Conservation (phyloP, 2,888 invertebrate genomes). For the Pristionchus fissidentatus region DNA sequence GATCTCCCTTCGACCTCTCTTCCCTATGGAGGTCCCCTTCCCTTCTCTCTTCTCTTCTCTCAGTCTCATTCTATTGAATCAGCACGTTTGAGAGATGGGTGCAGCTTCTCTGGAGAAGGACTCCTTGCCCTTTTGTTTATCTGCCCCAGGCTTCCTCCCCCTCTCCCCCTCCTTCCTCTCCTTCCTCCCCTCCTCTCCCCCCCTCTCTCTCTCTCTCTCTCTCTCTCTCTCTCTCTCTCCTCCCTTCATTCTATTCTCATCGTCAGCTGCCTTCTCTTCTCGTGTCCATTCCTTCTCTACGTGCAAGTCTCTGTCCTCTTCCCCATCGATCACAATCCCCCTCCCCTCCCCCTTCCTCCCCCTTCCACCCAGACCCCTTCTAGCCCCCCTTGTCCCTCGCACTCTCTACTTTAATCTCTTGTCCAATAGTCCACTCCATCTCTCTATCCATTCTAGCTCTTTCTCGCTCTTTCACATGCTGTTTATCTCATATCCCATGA, state of each 20-base stretch:
- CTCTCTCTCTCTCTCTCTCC: background rate
- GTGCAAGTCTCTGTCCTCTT: constrained; percentile 6
- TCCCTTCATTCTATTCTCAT: constrained; percentile 12
- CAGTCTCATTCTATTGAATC: background rate
- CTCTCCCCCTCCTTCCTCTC: background rate
- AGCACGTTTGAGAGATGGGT: too few relatives aligned
- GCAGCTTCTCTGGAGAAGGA: too few relatives aligned
- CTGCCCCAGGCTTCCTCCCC: background rate
- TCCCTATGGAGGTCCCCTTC: background rate
- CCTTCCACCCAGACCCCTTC: background rate
- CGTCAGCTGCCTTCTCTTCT: constrained; percentile 31
- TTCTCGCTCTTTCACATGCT: too few relatives aligned
- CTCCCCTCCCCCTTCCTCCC: background rate
- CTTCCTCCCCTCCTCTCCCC: constrained; percentile 4
- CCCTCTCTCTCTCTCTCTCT: background rate
- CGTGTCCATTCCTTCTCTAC: constrained; percentile 31
- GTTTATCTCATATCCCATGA: too few relatives aligned
- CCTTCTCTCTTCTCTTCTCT: background rate
- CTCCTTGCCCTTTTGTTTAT: too few relatives aligned
- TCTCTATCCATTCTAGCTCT: background rate
- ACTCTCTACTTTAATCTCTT: too few relatives aligned
- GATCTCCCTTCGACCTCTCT: background rate
- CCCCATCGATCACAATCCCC: too few relatives aligned
- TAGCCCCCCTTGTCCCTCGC: background rate
- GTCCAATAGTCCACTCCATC: too few relatives aligned